These are phyloP conservation scores for Yoshiicerus persimilis DNA, from an alignment of 1,140 invertebrate species.

Conservation along the genomic window DNA sequence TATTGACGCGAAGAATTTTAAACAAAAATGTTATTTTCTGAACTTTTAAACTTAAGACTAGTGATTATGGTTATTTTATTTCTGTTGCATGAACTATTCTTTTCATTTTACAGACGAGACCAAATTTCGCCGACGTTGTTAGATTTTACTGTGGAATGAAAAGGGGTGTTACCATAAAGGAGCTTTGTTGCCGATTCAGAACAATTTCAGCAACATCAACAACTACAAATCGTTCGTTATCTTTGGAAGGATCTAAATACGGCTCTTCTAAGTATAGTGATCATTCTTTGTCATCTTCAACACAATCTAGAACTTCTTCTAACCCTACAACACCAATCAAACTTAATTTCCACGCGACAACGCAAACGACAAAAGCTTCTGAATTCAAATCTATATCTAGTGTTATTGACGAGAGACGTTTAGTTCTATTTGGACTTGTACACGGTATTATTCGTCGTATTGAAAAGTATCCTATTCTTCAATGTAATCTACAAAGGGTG, in stretches of 20 bases:
- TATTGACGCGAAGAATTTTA: no score
- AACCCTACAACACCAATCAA: slow-evolving; percentile 45
- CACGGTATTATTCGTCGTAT: slow-evolving; percentile 81
- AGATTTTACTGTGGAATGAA: slow-evolving; percentile 79
- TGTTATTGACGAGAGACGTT: slow-evolving; percentile 74
- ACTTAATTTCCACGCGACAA: neutral
- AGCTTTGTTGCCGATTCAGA: slow-evolving; percentile 73
- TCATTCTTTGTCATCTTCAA: slow-evolving; percentile 45
- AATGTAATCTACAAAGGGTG: slow-evolving; percentile 12
- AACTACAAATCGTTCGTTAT: slow-evolving; percentile 54
- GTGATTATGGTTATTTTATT: no score
- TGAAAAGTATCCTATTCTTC: slow-evolving; percentile 62
- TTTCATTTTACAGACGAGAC: slow-evolving; percentile 55
- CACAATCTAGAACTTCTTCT: slow-evolving; percentile 43
- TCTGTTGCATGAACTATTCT: neutral
- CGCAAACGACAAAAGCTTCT: neutral
- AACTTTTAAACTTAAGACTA: no score
- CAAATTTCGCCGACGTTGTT: slow-evolving; percentile 74
- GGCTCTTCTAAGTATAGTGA: slow-evolving; percentile 45
- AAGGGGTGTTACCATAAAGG: slow-evolving; percentile 78
- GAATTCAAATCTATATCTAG: slow-evolving; percentile 40
- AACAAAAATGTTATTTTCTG: no score
- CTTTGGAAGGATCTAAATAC: slow-evolving; percentile 30
- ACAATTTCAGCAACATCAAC: slow-evolving; percentile 50
- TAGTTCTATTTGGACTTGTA: slow-evolving; percentile 88